These are phyloP conservation scores for Phycodurus eques DNA, from an alignment of 2,113 vertebrate genomes.

Conservation along the genomic window DNA sequence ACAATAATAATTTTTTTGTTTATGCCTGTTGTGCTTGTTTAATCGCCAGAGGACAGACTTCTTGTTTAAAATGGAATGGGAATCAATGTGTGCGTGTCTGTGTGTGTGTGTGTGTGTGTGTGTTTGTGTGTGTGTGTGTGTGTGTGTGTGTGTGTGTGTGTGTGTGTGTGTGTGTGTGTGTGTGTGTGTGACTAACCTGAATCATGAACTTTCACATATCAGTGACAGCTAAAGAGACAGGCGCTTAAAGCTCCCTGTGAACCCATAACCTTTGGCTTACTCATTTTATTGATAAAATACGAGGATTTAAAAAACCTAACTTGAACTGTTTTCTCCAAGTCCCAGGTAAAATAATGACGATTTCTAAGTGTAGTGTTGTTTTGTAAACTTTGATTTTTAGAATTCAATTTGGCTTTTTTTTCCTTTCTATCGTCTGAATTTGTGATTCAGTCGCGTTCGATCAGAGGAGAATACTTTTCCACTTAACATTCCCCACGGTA, in stretches of 20 bases:
- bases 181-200: constrained; percentile 68
- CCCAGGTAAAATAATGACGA: background rate
- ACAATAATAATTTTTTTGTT: background rate
- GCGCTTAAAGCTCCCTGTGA: constrained; percentile 59
- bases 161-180: constrained; percentile 20
- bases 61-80: background rate
- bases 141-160: constrained; percentile 35
- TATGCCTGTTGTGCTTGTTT: background rate
- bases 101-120: constrained; percentile 28
- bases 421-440: background rate
- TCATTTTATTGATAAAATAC: background rate
- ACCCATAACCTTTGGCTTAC: constrained; percentile 19
- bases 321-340: background rate
- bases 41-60: background rate
- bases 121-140: constrained; percentile 25
- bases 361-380: background rate
- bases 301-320: background rate
- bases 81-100: background rate
- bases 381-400: background rate
- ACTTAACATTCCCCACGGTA: too few species aligned
- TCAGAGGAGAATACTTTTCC: too few species aligned
- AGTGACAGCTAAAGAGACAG: constrained; percentile 78
- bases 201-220: constrained; percentile 80
- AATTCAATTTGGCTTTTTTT: background rate
- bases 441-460: background rate